Conservation (phyloP, 2,888 invertebrate genomes). For the Ichneumoninae sp. region DNA sequence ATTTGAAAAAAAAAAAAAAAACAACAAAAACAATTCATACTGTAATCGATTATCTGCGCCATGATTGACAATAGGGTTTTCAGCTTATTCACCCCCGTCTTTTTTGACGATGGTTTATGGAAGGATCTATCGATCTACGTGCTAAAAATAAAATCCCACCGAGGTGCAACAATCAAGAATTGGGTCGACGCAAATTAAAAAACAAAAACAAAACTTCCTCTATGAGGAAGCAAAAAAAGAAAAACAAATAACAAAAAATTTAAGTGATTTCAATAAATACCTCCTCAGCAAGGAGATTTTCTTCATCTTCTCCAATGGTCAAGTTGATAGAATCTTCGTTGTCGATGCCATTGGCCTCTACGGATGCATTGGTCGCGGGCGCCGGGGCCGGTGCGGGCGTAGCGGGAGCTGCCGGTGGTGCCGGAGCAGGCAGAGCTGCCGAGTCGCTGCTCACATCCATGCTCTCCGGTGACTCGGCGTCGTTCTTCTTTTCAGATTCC, state of each 20-base stretch:
- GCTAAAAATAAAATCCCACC: too few species aligned
- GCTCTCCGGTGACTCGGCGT: conserved; percentile 69
- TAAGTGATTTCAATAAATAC: conserved; percentile 84
- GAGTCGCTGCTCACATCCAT: conserved; percentile 36
- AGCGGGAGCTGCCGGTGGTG: conserved; percentile 52
- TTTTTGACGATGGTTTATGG: background rate
- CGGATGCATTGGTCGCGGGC: conserved; percentile 72
- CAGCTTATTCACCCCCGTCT: background rate
- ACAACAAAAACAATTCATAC: background rate
- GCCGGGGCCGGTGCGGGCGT: conserved; percentile 46
- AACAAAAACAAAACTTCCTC: too few species aligned
- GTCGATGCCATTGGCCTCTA: conserved; percentile 87
- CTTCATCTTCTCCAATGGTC: conserved; percentile 92
- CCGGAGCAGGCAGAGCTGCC: conserved; percentile 49
- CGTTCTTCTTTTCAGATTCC: conserved; percentile 65
- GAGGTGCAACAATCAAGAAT: too few species aligned
- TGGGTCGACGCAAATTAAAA: too few species aligned
- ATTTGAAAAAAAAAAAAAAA: too few species aligned
- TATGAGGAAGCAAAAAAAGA: too few species aligned
- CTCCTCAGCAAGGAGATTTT: conserved; percentile 91
- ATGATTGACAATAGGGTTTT: background rate
- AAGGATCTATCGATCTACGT: background rate
- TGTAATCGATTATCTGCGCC: background rate
- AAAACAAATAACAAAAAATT: background rate
- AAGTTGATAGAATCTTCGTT: conserved; percentile 93